phyloP scores from a whole-genome alignment of 2,797 vertebrate genomes.

The Ctenosaura bakeri region DNA sequence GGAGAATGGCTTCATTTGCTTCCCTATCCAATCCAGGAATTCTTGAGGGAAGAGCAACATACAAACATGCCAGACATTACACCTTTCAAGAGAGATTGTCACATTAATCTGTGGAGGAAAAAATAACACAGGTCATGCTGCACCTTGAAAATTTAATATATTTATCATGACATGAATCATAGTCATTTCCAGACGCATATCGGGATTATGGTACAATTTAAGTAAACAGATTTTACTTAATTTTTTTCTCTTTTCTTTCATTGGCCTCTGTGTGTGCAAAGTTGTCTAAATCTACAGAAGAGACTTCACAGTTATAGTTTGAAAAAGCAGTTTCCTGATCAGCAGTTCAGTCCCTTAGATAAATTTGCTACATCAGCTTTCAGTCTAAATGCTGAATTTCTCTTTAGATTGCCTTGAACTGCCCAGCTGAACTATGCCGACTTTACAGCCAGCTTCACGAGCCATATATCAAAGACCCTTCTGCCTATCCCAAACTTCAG shows the following conservation, averaged over 20 bases:
- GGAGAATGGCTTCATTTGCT: not conserved
- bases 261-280: not conserved
- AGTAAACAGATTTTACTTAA: not conserved
- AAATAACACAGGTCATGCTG: too few species aligned
- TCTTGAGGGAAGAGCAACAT: not conserved
- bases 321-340: not conserved
- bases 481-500: slow-evolving; percentile 93
- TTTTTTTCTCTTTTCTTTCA: not conserved
- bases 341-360: not conserved
- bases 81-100: not conserved
- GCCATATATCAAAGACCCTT: slow-evolving; percentile 94
- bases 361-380: not conserved
- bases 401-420: slow-evolving; percentile 90
- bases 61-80: not conserved
- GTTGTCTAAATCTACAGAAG: not conserved
- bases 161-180: not conserved
- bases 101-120: not conserved
- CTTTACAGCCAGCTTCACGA: slow-evolving; percentile 88
- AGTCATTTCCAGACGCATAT: not conserved
- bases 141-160: not conserved
- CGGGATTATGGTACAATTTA: not conserved
- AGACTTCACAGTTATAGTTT: not conserved
- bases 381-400: slow-evolving; percentile 11
- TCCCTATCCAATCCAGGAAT: not conserved
- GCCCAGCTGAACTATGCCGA: slow-evolving; percentile 86